Evolutionary conservation across 1,140 invertebrate genomes (phyloP), one percentile per base, ranked within the genome.

Genomic region (Bombus affinis): DNA sequence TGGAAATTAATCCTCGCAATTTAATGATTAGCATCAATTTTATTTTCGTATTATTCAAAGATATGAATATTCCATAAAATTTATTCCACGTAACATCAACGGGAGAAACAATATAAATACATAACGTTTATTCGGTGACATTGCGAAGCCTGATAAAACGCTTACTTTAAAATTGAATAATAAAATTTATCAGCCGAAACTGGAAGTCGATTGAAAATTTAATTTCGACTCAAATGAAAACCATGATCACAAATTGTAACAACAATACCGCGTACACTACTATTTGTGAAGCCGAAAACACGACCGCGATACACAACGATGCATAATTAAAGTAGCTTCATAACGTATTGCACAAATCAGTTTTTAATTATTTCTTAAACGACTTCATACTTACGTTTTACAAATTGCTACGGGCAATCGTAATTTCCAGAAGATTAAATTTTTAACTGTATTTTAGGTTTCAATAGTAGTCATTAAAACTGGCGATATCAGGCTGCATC

Each of bases 291-390:
- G 57, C 15, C 18, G 32, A 18, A 78, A 78, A 78, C n/a, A 59
- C 28, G 75, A 32, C 32, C 8, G 32, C 47, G 73, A 75, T 74
- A 53, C 42, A 44, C 44, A 47, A 74, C 44, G 72, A 74, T 74
- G 32, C 72, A 39, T 62, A 77, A 77, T 77, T 53, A 62, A 42
- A 42, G 65, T 65, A 35, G 28, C 32, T 42, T 32, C 28, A 42
- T 44, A 65, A 6, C 44, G 32, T 47, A 39, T 35, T 71, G 70
- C 47, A 8, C 39, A 15, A 13, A 42, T 71, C 73, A 35, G 9
- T 53, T 74, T 74, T 74, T 74, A 74, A 74, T 74, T 74, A 74
- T 74, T 74, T 74, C 35, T 47, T 74, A 53, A 74, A n/a, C 32
- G 22, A 53, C 18, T 57, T 22, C 28, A 10, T 32, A 35, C 13